Base-by-base conservation (phyloP, 2,113 vertebrate species). In the Microtus pennsylvanicus region DNA sequence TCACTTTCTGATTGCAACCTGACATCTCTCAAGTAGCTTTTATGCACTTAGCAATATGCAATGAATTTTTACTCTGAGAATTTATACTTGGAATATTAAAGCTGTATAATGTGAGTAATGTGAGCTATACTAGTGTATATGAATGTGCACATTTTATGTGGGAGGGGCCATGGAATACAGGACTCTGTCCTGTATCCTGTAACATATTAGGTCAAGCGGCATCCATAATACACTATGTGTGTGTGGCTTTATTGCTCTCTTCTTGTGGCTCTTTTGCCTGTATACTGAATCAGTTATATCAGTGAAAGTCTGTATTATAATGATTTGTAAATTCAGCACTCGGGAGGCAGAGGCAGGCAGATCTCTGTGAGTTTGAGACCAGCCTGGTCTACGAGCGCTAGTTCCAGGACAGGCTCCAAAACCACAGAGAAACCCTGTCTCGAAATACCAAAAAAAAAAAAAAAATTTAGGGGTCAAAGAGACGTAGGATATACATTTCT, bases 21-120 rank as follows among this genome's bases (percentile, higher is more conserved):
- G 45, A 24, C 33, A 1, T 30, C 47, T 94, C 21, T 30, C 19
- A 11, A 11, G 74, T 69, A 52, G 30, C 17, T 76, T 94, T 76
- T 91, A 65, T 30, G 45, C n/a, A 38, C 86, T 93, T n/a, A 42
- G 7, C 86, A 38, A 12, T 55, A 28, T 19, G 26, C 4, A 72
- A 6, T 24, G 24, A 21, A 33, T 91, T 30, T 69, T 85, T 9
- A 22, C 58, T 78, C 65, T 58, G 47, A 67, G 88, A 30, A 50
- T 92, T n/a, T 52, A 52, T 50, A 17, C 33, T 87, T 82, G 81
- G 76, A 35, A 2, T 72, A 72, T 92, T 26, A 90, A 94, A 94
- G 45, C 89, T 77, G 13, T 21, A 3, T 87, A 50, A 30, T 22
- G n/a, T 3, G 24, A 77, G 28, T 86, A 26, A 75, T 47, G 72